Conservation (phyloP, 2,888 invertebrate genomes). For the Hydraecia micacea region DNA sequence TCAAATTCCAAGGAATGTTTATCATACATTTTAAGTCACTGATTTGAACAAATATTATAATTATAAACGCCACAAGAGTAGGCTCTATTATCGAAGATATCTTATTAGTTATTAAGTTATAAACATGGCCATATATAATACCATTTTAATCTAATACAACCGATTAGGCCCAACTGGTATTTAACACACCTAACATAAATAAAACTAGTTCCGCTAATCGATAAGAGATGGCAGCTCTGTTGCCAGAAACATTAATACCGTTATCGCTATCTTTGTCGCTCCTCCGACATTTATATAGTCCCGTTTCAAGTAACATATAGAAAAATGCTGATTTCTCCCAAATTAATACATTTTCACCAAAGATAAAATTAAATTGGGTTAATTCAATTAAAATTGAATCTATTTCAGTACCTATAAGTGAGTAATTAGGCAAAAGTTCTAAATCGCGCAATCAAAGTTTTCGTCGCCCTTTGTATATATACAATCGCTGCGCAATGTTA, state of each 20-base stretch:
- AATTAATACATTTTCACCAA: not conserved
- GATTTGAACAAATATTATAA: not conserved
- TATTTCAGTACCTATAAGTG: not conserved
- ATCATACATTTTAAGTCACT: no score
- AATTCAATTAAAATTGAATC: fast-evolving
- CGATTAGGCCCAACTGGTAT: conserved; percentile 5
- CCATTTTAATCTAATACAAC: not conserved
- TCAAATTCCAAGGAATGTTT: not conserved
- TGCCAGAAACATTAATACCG: conserved; percentile 2
- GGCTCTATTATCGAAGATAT: not conserved
- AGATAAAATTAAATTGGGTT: not conserved
- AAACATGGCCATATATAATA: not conserved
- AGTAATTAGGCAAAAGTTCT: not conserved
- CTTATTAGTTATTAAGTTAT: not conserved
- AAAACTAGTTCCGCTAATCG: conserved; percentile 13
- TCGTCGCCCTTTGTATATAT: not conserved
- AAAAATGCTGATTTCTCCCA: conserved; percentile 3
- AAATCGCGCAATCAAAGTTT: conserved; percentile 44
- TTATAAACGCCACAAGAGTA: not conserved
- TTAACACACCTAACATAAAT: not conserved
- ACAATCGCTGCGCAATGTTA: fast-evolving
- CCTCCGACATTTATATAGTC: not conserved
- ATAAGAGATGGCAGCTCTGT: conserved; percentile 44
- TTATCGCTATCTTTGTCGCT: conserved; percentile 32
- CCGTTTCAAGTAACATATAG: conserved; percentile 3